Base-by-base conservation (phyloP, 2,888 invertebrate species). In the Hyalella azteca region DNA sequence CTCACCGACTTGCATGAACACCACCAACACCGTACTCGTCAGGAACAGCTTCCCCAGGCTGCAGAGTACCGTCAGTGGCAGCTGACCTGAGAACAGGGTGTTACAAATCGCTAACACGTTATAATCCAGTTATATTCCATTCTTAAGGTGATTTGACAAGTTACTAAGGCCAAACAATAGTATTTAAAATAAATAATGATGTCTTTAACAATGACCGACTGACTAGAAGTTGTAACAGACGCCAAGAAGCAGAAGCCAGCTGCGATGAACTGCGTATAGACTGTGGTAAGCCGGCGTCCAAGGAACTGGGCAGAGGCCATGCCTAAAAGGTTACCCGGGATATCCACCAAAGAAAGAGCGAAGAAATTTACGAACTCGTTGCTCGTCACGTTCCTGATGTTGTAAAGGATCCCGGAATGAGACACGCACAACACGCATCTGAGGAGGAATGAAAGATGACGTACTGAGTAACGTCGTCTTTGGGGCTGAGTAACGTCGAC, bases 1-100 rank as follows among this genome's bases (percentile, higher is more conserved):
- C 45, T 83, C 83, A 0, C 80, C 83, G 11, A 80, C 76, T 73
- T 83, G 83, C 78, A 83, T 76, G 79, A 81, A 83, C 39, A 80
- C 79, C 48, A 81, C 80, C 73, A 83, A 39, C 77, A 81, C 78
- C 40, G 80, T 49, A 26, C 76, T 78, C 36, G 80, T 81, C 54
- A 78, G 66, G 60, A 78, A 80, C 73, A 81, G 73, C 54, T 83
- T 81, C 7, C 49, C 81, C 40, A 81, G 49, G 13, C 78, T 66
- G 29, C 80, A 80, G 19, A 83, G 75, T 0, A 75, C 50, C 32
- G 79, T 78, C 32, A 78, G 36, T 39, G 29, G 7, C 66, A 77
- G 66, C 66, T 66, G 78, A 36, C 76, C 82, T 81, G 77, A 13
- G 9, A 50, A 75, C n/a, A n/a, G n/a, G n/a, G n/a, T n/a, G n/a